phyloP scores from a whole-genome alignment of 2,113 vertebrate genomes.

The Platycercus adscitus region DNA sequence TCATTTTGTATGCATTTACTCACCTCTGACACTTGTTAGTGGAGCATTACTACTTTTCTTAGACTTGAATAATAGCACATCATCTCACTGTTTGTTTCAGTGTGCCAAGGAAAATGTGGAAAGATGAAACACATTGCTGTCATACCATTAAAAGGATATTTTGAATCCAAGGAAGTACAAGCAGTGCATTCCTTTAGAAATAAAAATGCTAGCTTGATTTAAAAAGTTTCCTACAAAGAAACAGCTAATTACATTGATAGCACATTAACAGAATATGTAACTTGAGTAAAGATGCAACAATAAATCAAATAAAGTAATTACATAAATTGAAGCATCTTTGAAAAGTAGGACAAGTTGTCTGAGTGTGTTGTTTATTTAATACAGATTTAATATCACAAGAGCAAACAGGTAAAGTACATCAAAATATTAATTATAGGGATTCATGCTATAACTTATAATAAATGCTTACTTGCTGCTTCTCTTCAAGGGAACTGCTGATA shows the following conservation, averaged over 20 bases:
- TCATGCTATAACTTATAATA: conserved; percentile 18
- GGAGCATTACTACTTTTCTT: background rate
- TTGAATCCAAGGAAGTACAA: background rate
- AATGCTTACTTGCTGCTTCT: conserved; percentile 3
- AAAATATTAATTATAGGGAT: conserved; percentile 70
- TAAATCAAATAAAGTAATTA: conserved; percentile 64
- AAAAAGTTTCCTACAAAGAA: conserved; percentile 12
- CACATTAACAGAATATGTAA: conserved; percentile 22
- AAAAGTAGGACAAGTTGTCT: conserved; percentile 47
- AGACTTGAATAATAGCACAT: background rate
- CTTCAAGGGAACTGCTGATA: conserved; percentile 33
- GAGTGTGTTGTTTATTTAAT: conserved; percentile 58
- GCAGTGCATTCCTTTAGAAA: background rate
- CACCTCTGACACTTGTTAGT: background rate
- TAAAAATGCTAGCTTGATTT: conserved; percentile 36
- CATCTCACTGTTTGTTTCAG: background rate
- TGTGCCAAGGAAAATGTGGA: background rate
- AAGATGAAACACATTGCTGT: background rate
- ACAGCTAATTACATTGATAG: conserved; percentile 50
- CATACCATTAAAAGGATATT: background rate
- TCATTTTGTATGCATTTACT: background rate
- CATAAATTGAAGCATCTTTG: conserved; percentile 51
- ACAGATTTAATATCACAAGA: conserved; percentile 49
- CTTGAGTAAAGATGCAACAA: background rate
- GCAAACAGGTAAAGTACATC: conserved; percentile 61